Evolutionary conservation across 2,113 vertebrate genomes (phyloP), one percentile per base, ranked within the genome.

Genomic region (Trogon surrucura): DNA sequence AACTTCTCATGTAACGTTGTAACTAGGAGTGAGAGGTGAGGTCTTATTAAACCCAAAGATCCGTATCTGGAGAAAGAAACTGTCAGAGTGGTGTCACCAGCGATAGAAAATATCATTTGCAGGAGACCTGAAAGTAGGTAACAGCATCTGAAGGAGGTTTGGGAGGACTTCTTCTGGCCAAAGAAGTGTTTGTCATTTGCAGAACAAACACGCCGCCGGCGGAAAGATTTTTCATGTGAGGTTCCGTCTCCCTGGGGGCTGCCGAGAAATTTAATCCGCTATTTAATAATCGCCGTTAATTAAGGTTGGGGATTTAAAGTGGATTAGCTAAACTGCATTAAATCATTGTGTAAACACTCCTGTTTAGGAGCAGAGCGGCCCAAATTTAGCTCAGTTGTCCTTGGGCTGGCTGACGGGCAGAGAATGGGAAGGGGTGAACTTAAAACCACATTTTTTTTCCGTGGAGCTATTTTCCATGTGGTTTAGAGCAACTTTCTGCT

Each of bases 211-310:
- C 0, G 2, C n/a, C 51, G 2, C 25, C 1, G 1, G 9, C 13
- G 72, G 41, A 20, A 25, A 30, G 87, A 15, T 48, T 84, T 73
- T 36, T n/a, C 72, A 15, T 1, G 9, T 29, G 10, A 47, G 21
- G 34, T 53, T 91, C 5, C 5, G 1, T 56, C 67, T 66, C 75
- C 65, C 5, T 7, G 10, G 47, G 23, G 66, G 45, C 11, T 74
- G 71, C 38, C 4, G 56, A 25, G 86, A 58, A 81, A 85, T 92
- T 69, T 87, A 97, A 96, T 96, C 86, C 20, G 10, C 20, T 53
- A 16, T 57, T 74, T 87, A 89, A 85, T 89, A 91, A 81, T 2
- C 51, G 61, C 80, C 60, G 1, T 61, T 87, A 82, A 81, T 6
- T 73, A 57, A 57, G 41, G 73, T 4, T 65, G 89, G 66, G 91